phyloP scores from a whole-genome alignment of 1,140 invertebrate genomes.

The Drosophila watanabei region DNA sequence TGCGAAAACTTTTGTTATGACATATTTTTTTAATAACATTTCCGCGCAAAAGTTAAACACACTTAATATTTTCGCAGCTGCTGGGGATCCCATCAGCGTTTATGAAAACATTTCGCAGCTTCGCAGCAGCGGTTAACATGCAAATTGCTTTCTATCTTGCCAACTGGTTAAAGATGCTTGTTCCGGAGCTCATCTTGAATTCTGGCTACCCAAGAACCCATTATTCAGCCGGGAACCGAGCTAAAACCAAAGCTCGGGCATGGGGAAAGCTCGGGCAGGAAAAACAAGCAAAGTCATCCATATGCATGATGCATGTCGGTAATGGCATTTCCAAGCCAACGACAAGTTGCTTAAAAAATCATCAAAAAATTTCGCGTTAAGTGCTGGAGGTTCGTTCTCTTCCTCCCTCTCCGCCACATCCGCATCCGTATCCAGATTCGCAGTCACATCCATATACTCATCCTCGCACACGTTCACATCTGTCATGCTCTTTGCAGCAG shows the following conservation, averaged over 20 bases:
- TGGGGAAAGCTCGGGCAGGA: not conserved
- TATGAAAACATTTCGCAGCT: constrained; percentile 25
- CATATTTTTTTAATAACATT: constrained; percentile 4
- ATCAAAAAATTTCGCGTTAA: constrained; percentile 69
- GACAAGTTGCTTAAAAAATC: constrained; percentile 75
- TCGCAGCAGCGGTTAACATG: constrained; percentile 23
- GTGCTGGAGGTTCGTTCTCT: constrained; percentile 37
- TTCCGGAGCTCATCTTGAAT: constrained; percentile 21
- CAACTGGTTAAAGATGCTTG: constrained; percentile 31
- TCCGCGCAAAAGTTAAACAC: constrained; percentile 12
- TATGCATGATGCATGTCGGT: constrained; percentile 75
- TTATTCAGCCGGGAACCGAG: not conserved
- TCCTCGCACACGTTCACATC: constrained; percentile 36
- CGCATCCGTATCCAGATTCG: constrained; percentile 19
- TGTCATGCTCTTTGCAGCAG: constrained; percentile 68
- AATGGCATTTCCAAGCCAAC: constrained; percentile 74
- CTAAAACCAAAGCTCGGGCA: constrained; percentile 25
- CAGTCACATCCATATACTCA: constrained; percentile 21
- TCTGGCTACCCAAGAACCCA: constrained; percentile 10
- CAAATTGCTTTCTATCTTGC: constrained; percentile 21
- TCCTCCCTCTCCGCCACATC: constrained; percentile 20
- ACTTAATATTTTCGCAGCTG: constrained; percentile 30
- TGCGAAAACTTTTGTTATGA: constrained; percentile 14
- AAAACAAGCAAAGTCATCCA: constrained; percentile 54
- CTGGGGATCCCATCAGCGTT: constrained; percentile 20